Conservation (phyloP, 2,888 invertebrate genomes). For the Drosophila mimica region DNA sequence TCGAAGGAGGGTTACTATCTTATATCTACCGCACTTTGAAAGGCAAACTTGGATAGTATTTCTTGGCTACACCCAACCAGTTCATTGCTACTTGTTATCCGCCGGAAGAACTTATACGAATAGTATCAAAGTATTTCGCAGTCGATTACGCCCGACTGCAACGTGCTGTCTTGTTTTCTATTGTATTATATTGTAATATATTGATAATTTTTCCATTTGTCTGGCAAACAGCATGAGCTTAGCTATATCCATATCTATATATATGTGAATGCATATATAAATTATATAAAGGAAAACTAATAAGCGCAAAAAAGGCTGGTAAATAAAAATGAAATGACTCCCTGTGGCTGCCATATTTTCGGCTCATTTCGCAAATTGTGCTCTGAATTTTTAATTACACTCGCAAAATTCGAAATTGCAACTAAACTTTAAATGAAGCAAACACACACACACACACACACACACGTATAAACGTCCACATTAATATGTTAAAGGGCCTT, state of each 20-base stretch:
- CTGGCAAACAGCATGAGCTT: constrained; percentile 1
- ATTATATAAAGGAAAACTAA: constrained; percentile 30
- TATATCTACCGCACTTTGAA: too few species aligned
- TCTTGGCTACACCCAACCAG: too few species aligned
- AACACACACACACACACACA: constrained; percentile 16
- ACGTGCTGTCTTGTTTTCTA: too few species aligned
- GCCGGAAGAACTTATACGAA: too few species aligned
- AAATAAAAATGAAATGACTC: constrained; percentile 19
- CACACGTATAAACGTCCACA: constrained; percentile 1
- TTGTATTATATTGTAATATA: neutral
- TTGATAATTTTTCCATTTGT: neutral
- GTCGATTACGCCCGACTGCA: too few species aligned
- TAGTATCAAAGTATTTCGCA: too few species aligned
- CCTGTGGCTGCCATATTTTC: constrained; percentile 45
- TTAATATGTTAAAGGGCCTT: constrained; percentile 5
- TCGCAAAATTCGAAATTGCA: constrained; percentile 68
- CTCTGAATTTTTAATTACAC: constrained; percentile 74
- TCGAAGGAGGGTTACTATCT: too few species aligned
- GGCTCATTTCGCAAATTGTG: constrained; percentile 62
- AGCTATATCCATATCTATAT: neutral
- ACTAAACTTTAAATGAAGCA: constrained; percentile 68
- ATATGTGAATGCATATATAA: constrained; percentile 3
- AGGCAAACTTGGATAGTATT: too few species aligned
- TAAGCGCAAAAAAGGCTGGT: constrained; percentile 26
- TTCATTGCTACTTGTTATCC: too few species aligned